phyloP scores from a whole-genome alignment of 92 coral and sea anemone species.

The Epizoanthus rinbou region DNA sequence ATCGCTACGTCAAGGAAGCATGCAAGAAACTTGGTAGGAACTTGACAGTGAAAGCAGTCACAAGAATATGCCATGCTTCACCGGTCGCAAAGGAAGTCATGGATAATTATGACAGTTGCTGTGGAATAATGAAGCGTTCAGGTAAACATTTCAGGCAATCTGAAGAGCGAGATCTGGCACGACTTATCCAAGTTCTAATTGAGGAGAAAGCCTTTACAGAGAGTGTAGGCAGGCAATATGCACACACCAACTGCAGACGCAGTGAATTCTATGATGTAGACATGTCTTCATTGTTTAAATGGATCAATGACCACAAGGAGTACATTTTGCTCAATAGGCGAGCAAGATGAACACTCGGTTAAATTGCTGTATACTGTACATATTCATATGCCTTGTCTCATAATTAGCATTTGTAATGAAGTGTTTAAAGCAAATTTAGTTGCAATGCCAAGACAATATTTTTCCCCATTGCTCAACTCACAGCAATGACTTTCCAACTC shows the following conservation, averaged over 20 bases:
- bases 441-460: too few species aligned
- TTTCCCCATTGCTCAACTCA: too few species aligned
- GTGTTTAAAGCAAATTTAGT: too few species aligned
- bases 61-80: conserved; percentile 32
- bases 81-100: conserved; percentile 40
- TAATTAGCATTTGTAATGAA: too few species aligned
- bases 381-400: too few species aligned
- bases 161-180: conserved; percentile 41
- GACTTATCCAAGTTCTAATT: conserved; percentile 24
- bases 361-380: too few species aligned
- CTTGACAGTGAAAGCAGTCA: conserved; percentile 33
- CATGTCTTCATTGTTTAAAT: conserved; percentile 29
- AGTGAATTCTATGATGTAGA: conserved; percentile 22
- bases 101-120: conserved; percentile 43
- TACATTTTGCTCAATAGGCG: conserved; percentile 24
- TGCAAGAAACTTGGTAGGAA: conserved; percentile 53
- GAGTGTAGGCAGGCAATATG: conserved; percentile 29
- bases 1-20: conserved; percentile 40
- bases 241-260: not conserved
- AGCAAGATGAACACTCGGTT: conserved; percentile 40
- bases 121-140: conserved; percentile 39
- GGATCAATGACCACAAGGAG: conserved; percentile 46
- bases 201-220: conserved; percentile 6
- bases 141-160: conserved; percentile 52
- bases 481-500: too few species aligned